Percentiles rank a stretch among this genome's conserved stretches.
Conservation (phyloP, 2,797 vertebrate species). For the Peromyscus attwateri region DNA sequence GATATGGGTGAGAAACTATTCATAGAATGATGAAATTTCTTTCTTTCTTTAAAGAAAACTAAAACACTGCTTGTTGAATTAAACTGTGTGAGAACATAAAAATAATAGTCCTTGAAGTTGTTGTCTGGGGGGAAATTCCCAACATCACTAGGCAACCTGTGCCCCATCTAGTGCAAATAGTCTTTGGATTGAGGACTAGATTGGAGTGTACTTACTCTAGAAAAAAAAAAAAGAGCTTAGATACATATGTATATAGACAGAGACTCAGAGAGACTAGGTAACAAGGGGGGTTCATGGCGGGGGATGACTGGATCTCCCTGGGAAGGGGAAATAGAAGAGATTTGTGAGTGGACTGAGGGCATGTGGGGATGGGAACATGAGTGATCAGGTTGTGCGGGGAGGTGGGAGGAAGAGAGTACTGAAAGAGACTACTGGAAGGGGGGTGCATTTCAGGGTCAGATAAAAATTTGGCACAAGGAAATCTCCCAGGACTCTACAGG, state of each 20-base stretch:
- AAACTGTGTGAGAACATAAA: constrained; percentile 33
- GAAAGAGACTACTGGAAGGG: not conserved
- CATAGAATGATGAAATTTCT: constrained; percentile 40
- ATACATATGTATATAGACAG: not conserved
- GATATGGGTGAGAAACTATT: not conserved
- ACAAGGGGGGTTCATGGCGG: not conserved
- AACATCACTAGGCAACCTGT: constrained; percentile 77
- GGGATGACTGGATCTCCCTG: not conserved
- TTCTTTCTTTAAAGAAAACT: constrained; percentile 54
- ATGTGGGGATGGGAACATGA: not conserved
- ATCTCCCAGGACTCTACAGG: not conserved
- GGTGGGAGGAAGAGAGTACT: not conserved
- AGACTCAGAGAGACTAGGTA: not conserved
- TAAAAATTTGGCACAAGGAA: not conserved
- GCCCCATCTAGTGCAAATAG: constrained; percentile 79
- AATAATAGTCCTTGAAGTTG: constrained; percentile 79
- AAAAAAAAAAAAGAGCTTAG: constrained; percentile 63
- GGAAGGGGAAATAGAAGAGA: not conserved
- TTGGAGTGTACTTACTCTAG: constrained; percentile 75
- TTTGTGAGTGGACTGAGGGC: not conserved
- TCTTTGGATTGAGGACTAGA: constrained; percentile 82
- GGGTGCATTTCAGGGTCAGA: not conserved
- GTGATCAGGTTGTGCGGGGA: not conserved
- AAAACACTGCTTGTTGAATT: constrained; percentile 1
- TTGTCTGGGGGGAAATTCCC: constrained; percentile 79